Evolutionary conservation across 2,797 vertebrate genomes (phyloP).

Genomic region (Delichon dasypus): DNA sequence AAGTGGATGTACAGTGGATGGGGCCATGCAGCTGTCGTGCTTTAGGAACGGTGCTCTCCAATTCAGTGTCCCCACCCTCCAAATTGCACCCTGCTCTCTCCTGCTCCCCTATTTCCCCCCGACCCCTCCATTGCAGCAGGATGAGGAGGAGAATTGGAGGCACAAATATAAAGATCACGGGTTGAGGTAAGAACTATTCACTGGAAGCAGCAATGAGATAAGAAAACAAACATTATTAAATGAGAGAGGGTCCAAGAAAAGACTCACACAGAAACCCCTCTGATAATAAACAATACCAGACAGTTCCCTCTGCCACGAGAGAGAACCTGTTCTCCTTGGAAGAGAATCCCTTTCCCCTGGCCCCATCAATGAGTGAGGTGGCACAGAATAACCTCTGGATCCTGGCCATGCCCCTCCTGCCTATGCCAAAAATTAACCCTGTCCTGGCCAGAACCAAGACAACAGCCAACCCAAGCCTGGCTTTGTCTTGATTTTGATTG

Average conservation of each 20-base stretch:
- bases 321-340: not conserved
- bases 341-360: not conserved
- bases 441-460: not conserved
- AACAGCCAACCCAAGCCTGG: not conserved
- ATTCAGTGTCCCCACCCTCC: rapidly evolving
- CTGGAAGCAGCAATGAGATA: not conserved
- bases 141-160: not conserved
- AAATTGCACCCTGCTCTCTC: rapidly evolving
- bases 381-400: not conserved
- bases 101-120: rapidly evolving
- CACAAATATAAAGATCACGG: rapidly evolving
- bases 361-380: not conserved
- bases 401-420: not conserved
- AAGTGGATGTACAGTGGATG: not conserved
- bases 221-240: not conserved
- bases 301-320: not conserved
- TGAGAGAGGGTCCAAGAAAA: not conserved
- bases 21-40: rapidly evolving
- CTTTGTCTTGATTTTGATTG: conserved; percentile 4
- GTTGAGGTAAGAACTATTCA: not conserved
- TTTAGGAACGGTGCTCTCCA: not conserved
- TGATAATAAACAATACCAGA: not conserved
- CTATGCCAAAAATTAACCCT: not conserved
- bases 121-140: not conserved
- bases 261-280: not conserved